phyloP scores from a whole-genome alignment of 1,140 invertebrate genomes.

The Trachymyrmex septentrionalis region DNA sequence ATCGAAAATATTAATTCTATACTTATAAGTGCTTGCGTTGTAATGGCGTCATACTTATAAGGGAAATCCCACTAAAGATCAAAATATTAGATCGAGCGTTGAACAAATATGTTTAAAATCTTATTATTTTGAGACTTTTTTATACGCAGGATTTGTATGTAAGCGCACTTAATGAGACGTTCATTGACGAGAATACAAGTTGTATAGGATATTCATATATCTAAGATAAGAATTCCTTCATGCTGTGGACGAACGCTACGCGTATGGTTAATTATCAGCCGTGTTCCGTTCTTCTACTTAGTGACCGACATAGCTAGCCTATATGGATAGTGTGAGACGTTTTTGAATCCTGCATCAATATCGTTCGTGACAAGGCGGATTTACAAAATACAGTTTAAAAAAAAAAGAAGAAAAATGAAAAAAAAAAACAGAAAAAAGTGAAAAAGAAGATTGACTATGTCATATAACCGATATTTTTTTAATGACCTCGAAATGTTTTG shows the following conservation, averaged over 20 bases:
- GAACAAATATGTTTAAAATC: slow-evolving; percentile 26
- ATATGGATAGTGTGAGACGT: slow-evolving; percentile 65
- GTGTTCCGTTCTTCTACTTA: slow-evolving; percentile 78
- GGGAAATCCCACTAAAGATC: slow-evolving; percentile 7
- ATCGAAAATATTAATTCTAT: slow-evolving; percentile 29
- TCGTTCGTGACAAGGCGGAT: slow-evolving; percentile 64
- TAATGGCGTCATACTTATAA: slow-evolving; percentile 13
- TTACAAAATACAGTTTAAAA: slow-evolving; percentile 65
- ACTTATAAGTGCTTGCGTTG: slow-evolving; percentile 40
- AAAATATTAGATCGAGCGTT: slow-evolving; percentile 27
- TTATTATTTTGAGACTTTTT: slow-evolving; percentile 53
- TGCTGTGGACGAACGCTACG: slow-evolving; percentile 76
- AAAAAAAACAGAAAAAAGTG: slow-evolving; percentile 7
- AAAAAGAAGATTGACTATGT: slow-evolving; percentile 64
- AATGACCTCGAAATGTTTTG: slow-evolving; percentile 73
- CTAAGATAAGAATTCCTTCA: slow-evolving; percentile 70
- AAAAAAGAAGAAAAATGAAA: slow-evolving; percentile 9
- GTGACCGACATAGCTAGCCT: slow-evolving; percentile 72
- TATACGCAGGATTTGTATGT: slow-evolving; percentile 43
- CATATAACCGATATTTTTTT: slow-evolving; percentile 73
- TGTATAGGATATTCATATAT: slow-evolving; percentile 40
- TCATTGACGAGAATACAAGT: slow-evolving; percentile 30
- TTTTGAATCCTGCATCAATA: slow-evolving; percentile 72
- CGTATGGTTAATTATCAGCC: slow-evolving; percentile 73
- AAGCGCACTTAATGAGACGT: slow-evolving; percentile 53